phyloP scores from a whole-genome alignment of 2,113 vertebrate genomes.

The Campylorhamphus procurvoides region DNA sequence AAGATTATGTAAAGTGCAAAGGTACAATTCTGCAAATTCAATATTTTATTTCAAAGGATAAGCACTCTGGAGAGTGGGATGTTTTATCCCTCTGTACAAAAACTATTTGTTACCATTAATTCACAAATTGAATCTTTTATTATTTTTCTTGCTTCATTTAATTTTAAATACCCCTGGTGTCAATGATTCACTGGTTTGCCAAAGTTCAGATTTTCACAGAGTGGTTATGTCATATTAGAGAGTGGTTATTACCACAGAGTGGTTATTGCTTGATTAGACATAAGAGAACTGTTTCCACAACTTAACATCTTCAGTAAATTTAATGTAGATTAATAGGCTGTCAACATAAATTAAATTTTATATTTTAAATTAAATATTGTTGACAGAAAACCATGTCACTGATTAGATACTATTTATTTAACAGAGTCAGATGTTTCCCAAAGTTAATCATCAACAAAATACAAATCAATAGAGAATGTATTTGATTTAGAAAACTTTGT shows the following conservation, averaged over 20 bases:
- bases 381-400: not conserved
- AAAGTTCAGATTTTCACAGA: not conserved
- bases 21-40: not conserved
- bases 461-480: not conserved
- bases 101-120: not conserved
- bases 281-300: not conserved
- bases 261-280: not conserved
- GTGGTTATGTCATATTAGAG: not conserved
- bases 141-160: not conserved
- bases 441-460: slow-evolving; percentile 40
- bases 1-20: not conserved
- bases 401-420: not conserved
- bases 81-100: not conserved
- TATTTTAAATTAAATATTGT: not conserved
- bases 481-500: not conserved
- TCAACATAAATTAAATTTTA: not conserved
- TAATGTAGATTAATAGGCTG: not conserved
- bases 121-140: not conserved
- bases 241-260: too few species aligned
- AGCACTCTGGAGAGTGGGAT: not conserved
- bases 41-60: not conserved
- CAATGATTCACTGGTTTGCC: not conserved
- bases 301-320: not conserved
- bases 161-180: not conserved
- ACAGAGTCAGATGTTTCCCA: not conserved